Conservation (phyloP, 2,888 invertebrate genomes). For the Dryococelus australis region DNA sequence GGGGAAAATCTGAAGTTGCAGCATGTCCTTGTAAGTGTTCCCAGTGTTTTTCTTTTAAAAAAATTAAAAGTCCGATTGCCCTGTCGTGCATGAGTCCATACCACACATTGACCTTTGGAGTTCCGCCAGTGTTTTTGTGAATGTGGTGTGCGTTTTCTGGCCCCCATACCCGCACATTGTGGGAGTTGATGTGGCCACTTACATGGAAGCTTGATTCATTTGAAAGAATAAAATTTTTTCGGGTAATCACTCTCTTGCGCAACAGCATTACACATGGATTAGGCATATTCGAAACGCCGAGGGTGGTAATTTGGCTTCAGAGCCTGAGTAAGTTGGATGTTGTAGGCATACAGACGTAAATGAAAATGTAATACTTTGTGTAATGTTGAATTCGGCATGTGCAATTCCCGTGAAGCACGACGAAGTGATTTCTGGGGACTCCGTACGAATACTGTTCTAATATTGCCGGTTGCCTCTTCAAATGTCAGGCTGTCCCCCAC, state of each 20-base stretch:
- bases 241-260: constrained; percentile 36
- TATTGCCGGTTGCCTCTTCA: neutral
- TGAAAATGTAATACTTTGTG: constrained; percentile 36
- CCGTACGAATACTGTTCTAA: neutral
- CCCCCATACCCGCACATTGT: constrained; percentile 30
- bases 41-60: too few relatives aligned
- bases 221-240: constrained; percentile 28
- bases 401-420: constrained; percentile 33
- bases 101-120: too few relatives aligned
- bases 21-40: too few relatives aligned
- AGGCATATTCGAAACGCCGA: constrained; percentile 30
- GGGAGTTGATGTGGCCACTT: constrained; percentile 8
- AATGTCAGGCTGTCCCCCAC: too few relatives aligned
- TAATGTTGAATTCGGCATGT: constrained; percentile 31
- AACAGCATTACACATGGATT: constrained; percentile 25
- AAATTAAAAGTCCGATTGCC: too few relatives aligned
- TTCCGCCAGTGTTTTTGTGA: too few relatives aligned
- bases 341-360: constrained; percentile 33
- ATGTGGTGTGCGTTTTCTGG: neutral
- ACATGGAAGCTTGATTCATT: constrained; percentile 32
- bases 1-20: too few relatives aligned
- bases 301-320: constrained; percentile 34
- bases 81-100: too few relatives aligned
- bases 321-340: constrained; percentile 36
- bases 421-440: constrained; percentile 35